A percentile compares a stretch with the other conserved stretches of the same genome.
phyloP scores from a whole-genome alignment of 2,113 vertebrate genomes.

The Hemiscyllium ocellatum region DNA sequence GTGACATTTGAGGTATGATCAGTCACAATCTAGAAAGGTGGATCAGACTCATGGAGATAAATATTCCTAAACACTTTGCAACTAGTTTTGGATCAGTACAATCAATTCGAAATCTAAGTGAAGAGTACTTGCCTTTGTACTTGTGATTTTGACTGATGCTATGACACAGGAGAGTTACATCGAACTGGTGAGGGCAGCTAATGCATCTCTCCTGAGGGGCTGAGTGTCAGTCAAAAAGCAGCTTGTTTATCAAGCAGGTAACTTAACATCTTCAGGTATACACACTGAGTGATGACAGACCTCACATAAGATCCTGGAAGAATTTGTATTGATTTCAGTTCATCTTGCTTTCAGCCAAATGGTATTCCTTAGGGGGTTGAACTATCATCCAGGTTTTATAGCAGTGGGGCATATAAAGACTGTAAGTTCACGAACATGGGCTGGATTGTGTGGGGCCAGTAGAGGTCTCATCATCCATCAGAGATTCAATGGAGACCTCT shows the following conservation, averaged over 20 bases:
- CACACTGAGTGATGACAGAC: background rate
- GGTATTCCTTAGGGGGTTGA: background rate
- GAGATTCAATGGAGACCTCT: background rate
- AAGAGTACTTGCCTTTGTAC: background rate
- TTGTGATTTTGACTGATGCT: background rate
- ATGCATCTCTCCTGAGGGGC: background rate
- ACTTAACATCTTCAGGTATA: slow-evolving; percentile 17
- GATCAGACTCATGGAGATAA: too few species aligned
- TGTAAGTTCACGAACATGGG: background rate
- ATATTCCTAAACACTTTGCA: background rate
- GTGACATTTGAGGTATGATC: too few species aligned
- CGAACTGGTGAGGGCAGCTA: background rate
- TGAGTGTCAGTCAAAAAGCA: background rate
- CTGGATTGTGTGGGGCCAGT: background rate
- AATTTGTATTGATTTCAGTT: background rate
- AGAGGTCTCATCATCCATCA: too few species aligned
- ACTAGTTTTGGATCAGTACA: background rate
- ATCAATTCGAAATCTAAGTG: background rate
- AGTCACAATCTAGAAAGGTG: too few species aligned
- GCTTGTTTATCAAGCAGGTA: background rate
- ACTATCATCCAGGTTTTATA: background rate
- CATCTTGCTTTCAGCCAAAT: background rate
- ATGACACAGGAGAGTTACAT: background rate
- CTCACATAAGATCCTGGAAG: background rate
- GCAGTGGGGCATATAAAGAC: background rate